Evolutionary conservation across 2,797 vertebrate species (phyloP).

Genomic region (Alauda arvensis): DNA sequence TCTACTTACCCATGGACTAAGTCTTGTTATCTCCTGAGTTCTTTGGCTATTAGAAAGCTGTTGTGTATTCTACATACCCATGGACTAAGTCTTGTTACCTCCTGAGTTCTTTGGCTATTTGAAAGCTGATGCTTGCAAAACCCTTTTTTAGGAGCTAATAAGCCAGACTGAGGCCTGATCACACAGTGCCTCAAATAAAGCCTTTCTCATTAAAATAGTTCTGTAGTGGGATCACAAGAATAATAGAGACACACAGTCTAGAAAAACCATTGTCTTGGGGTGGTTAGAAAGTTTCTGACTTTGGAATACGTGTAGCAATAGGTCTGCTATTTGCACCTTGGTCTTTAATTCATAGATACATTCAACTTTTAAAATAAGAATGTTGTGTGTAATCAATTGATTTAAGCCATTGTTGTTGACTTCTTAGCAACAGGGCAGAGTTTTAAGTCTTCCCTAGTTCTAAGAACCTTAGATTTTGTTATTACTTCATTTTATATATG

Average conservation of each 20-base stretch:
- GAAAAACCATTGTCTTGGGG: not conserved
- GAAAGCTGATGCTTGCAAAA: not conserved
- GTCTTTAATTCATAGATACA: not conserved
- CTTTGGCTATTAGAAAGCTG: not conserved
- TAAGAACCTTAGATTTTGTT: not conserved
- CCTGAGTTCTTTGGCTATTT: not conserved
- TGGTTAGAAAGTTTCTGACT: not conserved
- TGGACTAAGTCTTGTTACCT: not conserved
- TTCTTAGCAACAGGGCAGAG: not conserved
- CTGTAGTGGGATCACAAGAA: not conserved
- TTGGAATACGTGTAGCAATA: not conserved
- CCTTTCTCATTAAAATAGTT: not conserved
- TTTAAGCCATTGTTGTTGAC: not conserved
- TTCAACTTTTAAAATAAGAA: not conserved
- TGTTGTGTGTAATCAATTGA: not conserved
- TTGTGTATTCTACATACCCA: accelerated
- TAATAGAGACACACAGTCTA: not conserved
- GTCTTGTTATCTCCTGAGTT: not conserved
- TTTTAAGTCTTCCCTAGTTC: not conserved
- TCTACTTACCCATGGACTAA: not conserved
- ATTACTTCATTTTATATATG: not conserved
- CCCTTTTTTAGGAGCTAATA: not conserved
- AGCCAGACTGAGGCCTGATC: not conserved
- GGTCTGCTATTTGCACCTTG: not conserved
- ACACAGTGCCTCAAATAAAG: not conserved